phyloP scores from a whole-genome alignment of 2,888 invertebrate genomes.

The Nesidiocoris tenuis region DNA sequence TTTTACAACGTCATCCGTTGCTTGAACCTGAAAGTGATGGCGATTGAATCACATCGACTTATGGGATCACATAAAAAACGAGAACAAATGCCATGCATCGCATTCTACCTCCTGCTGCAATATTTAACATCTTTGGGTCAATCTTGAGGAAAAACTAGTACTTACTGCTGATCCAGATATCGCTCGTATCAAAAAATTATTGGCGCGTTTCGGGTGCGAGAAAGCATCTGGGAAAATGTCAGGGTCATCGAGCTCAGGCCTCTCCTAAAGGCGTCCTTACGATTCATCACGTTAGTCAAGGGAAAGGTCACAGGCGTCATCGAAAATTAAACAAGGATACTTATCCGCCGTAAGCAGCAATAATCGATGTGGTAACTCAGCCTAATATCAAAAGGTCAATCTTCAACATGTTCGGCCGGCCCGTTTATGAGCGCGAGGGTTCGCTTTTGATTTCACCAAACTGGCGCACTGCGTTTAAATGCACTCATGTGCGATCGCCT shows the following conservation, averaged over 20 bases:
- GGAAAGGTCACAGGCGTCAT: constrained; percentile 13
- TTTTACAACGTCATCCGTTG: too few species aligned
- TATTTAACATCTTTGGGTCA: too few species aligned
- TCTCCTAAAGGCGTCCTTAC: background rate
- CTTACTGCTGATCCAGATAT: too few species aligned
- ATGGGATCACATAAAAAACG: too few species aligned
- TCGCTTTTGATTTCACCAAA: background rate
- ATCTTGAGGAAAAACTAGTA: too few species aligned
- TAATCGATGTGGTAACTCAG: constrained; percentile 8
- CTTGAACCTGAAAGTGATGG: too few species aligned
- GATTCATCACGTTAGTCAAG: constrained; percentile 1
- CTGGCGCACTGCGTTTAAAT: too few species aligned
- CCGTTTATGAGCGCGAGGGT: background rate
- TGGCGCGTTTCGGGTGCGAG: background rate
- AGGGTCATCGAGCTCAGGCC: background rate
- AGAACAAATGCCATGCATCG: too few species aligned
- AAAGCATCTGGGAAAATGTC: constrained; percentile 17
- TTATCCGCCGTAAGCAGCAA: background rate
- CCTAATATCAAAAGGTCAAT: constrained; percentile 11
- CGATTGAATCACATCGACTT: too few species aligned
- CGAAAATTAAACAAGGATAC: constrained; percentile 27
- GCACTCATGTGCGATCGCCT: too few species aligned
- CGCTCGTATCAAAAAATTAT: background rate
- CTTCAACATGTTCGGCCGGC: background rate
- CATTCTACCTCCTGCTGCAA: too few species aligned